Conservation (phyloP, 2,888 invertebrate species). For the Mythimna pallens region DNA sequence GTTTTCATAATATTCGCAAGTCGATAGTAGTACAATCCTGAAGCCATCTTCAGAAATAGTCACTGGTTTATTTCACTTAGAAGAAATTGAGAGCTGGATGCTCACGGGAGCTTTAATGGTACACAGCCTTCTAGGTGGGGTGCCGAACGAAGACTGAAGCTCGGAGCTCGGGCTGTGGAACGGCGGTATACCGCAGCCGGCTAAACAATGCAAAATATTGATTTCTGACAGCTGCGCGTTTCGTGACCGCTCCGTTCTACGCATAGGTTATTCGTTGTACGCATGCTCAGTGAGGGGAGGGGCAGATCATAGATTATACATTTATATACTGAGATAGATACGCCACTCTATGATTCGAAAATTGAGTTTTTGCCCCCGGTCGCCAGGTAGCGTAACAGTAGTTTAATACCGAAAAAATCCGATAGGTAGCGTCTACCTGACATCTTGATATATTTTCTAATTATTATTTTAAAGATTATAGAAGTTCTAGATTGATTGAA, state of each 20-base stretch:
- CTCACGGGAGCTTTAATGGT: conserved; percentile 7
- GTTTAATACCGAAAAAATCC: too few relatives aligned
- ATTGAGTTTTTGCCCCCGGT: too few relatives aligned
- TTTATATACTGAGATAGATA: too few relatives aligned
- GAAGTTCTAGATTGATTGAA: too few relatives aligned
- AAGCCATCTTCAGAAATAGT: conserved; percentile 25
- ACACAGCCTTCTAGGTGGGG: conserved; percentile 6
- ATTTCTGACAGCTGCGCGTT: conserved; percentile 50
- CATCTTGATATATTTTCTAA: too few relatives aligned
- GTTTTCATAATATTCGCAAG: conserved; percentile 30
- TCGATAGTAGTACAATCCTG: conserved; percentile 13
- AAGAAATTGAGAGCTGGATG: conserved; percentile 14
- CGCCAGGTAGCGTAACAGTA: too few relatives aligned
- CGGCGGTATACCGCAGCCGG: background rate
- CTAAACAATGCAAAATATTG: conserved; percentile 42
- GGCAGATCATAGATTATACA: too few relatives aligned
- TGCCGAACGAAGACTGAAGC: conserved; percentile 21
- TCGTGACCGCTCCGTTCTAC: conserved; percentile 47
- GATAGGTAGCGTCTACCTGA: too few relatives aligned
- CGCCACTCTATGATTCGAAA: too few relatives aligned
- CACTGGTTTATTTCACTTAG: conserved; percentile 13
- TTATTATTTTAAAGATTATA: too few relatives aligned
- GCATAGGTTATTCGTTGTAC: conserved; percentile 47
- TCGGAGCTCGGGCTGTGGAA: background rate
- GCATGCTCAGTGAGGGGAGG: conserved; percentile 38